phyloP scores from a whole-genome alignment of 2,797 vertebrate species.

The Geotrypetes seraphini region DNA sequence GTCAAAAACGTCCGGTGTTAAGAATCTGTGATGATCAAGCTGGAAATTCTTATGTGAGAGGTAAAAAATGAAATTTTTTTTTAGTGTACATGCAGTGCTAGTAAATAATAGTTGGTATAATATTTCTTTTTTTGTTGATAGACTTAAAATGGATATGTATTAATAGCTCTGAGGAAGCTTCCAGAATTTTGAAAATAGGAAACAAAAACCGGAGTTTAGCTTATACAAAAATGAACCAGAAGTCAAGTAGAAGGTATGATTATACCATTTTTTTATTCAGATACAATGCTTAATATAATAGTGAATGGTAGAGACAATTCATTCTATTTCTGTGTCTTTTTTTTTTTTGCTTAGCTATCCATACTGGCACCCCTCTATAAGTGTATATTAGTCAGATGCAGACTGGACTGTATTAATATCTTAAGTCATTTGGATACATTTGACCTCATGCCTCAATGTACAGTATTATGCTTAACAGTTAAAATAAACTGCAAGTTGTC shows the following conservation, averaged over 20 bases:
- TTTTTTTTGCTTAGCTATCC: no score
- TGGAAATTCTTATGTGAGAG: constrained; percentile 77
- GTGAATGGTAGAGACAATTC: no score
- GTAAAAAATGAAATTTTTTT: constrained; percentile 26
- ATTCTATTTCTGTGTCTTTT: no score
- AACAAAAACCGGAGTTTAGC: constrained; percentile 81
- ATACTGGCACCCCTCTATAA: no score
- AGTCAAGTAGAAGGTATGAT: constrained; percentile 77
- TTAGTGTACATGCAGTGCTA: not conserved
- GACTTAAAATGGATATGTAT: constrained; percentile 80
- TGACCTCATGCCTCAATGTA: no score
- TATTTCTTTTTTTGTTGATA: constrained; percentile 25
- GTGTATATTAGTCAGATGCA: no score
- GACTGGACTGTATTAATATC: no score
- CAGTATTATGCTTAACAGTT: no score
- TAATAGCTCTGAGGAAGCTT: constrained; percentile 63
- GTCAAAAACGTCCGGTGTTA: constrained; percentile 59
- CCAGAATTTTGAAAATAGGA: constrained; percentile 67
- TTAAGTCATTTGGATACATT: no score
- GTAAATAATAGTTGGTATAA: not conserved
- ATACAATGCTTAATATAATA: no score
- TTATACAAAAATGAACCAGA: constrained; percentile 80
- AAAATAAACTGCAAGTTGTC: no score
- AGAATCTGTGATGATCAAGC: constrained; percentile 74
- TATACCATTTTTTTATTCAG: no score